A percentile compares a stretch with the other conserved stretches of the same genome.
phyloP scores from a whole-genome alignment of 1,140 invertebrate species.

The Meloidogyne exigua region DNA sequence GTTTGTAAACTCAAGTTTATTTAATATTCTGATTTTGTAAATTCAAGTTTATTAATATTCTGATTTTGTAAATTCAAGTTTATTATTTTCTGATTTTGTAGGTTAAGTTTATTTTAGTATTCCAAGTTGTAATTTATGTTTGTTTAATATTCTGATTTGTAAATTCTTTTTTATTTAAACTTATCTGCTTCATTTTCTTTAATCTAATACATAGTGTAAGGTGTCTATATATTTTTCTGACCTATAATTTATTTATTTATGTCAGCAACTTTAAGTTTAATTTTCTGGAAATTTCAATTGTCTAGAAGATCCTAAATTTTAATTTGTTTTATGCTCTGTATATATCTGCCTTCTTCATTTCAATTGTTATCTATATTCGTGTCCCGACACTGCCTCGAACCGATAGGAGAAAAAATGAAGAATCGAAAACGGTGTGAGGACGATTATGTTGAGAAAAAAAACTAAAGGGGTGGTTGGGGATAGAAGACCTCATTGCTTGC shows the following conservation, averaged over 20 bases:
- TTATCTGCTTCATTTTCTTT: too few species aligned
- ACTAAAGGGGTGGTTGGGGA: background rate
- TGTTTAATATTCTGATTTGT: too few species aligned
- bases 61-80: too few species aligned
- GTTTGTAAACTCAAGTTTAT: too few species aligned
- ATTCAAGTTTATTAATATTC: background rate
- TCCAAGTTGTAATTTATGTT: too few species aligned
- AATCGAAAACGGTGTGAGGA: constrained; percentile 1
- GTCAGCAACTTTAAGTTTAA: too few species aligned
- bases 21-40: background rate
- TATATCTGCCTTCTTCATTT: background rate
- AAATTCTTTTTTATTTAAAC: too few species aligned
- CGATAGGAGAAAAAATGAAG: background rate
- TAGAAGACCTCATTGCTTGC: constrained; percentile 3
- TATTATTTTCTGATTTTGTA: too few species aligned
- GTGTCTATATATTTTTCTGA: too few species aligned
- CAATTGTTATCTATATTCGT: background rate
- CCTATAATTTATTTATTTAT: too few species aligned
- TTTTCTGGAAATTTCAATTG: background rate
- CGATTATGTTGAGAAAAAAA: background rate
- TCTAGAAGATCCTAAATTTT: background rate
- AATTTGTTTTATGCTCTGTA: background rate
- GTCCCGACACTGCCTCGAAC: background rate
- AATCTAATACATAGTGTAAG: background rate
- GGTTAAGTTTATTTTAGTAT: too few species aligned